Base-by-base conservation (phyloP, 1,140 invertebrate genomes). In the Diprion similis region DNA sequence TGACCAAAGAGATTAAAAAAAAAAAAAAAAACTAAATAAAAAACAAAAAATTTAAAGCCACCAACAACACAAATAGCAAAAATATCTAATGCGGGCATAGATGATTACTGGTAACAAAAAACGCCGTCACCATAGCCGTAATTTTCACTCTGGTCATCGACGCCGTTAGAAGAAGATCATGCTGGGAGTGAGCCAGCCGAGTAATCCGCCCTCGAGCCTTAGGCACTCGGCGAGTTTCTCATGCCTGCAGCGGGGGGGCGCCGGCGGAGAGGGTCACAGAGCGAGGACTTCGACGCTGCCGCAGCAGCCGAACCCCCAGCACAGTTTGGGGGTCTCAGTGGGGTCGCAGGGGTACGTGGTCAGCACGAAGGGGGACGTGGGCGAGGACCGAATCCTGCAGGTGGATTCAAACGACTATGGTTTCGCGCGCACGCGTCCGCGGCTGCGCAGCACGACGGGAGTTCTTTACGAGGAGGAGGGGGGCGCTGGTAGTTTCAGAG, bases 141-240 rank as follows among this genome's bases (percentile, higher is more conserved):
- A 37, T 37, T 37, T 37, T 37, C 24, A 37, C 24, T 37, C 24
- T 6, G 24, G 6, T 37, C 24, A 37, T 37, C 1, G 24, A 37
- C 24, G 24, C 24, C 24, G 24, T 37, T 37, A 37, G 24, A 37
- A 37, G 24, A 37, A 37, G 24, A 37, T 6, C 24, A 88, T 88
- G 86, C 80, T 88, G 81, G 86, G 86, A 68, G 85, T 88, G 78
- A 88, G 86, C 85, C 85, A 87, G 71, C 86, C 86, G 64, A 82
- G 79, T 72, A 87, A 87, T 77, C 84, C 86, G 74, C 86, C 87
- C 65, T 87, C 87, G 76, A 87, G 85, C 76, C 81, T 89, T 71
- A 79, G 89, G 73, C 89, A 90, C 79, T 90, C 89, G 76, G 89
- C 88, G 48, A 89, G 88, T 72, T 90, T 90, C 80, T 89, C 89